Base-by-base conservation (phyloP, 2,888 invertebrate species). In the Chloroclysta siterata region DNA sequence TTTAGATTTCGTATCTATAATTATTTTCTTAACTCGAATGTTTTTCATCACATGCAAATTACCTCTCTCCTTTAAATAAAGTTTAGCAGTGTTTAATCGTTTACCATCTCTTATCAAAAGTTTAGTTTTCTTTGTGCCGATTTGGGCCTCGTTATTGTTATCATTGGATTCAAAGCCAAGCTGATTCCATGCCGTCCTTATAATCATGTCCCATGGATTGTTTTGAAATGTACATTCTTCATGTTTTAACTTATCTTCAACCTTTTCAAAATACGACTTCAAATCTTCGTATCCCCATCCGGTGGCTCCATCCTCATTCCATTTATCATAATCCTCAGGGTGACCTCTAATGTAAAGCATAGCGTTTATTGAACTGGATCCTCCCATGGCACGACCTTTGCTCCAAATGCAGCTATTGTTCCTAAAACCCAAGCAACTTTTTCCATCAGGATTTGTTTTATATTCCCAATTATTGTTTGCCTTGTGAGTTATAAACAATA, bases 351-450 rank as follows among this genome's bases (percentile, higher is more conserved):
- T 84, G 73, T 94, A 95, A 48, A 95, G 83, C 93, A 95, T 95
- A 33, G 93, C 94, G 75, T 95, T 95, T 33, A 95, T 86, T 1
- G 93, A 89, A 57, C 94, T 94, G 0, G 94, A 93, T 5, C 95
- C 95, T 48, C 95, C 95, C 74, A 95, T 85, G 61, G 94, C 91
- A 75, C 94, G 95, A 0, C 96, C 96, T 61, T 95, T 93, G 33
- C 94, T 94, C 95, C 95, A 95, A n/a, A 82, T 84, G 60, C 89
- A 90, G 50, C 81, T 74, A 48, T 85, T 78, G 57, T 82, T 57
- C 36, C 17, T 50, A 6, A 61, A 64, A 13, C 64, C 64, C 33
- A 62, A 62, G 53, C 67, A 67, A 46, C 61, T 64, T 62, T 33
- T 62, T 1, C 39, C 41, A 68, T 83, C 77, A 4, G 87, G 83